phyloP scores from a whole-genome alignment of 1,140 invertebrate species.

The Cydia fagiglandana region DNA sequence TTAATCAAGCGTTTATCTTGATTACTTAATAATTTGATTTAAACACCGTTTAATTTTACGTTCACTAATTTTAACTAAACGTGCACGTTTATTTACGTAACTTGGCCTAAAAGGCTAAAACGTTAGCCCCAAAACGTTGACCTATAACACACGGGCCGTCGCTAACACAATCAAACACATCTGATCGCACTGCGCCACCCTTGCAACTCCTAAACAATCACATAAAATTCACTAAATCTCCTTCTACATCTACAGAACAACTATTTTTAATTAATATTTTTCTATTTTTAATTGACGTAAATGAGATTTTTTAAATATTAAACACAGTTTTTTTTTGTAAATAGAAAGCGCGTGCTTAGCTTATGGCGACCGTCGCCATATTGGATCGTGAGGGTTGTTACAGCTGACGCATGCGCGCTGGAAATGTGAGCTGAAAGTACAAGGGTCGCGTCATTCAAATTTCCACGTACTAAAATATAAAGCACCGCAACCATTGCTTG shows the following conservation, averaged over 20 bases:
- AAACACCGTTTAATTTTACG: neutral
- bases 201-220: conserved; percentile 20
- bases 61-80: neutral
- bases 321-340: conserved; percentile 50
- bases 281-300: conserved; percentile 22
- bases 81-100: conserved; percentile 34
- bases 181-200: conserved; percentile 63
- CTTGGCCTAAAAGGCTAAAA: conserved; percentile 36
- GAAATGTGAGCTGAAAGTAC: conserved; percentile 40
- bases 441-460: conserved; percentile 21
- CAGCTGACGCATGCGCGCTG: conserved; percentile 64
- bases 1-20: neutral
- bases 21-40: neutral
- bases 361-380: conserved; percentile 71
- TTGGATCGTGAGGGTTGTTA: conserved; percentile 61
- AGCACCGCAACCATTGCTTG: conserved; percentile 10
- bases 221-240: conserved; percentile 30
- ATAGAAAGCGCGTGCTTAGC: conserved; percentile 67
- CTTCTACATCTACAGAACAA: neutral
- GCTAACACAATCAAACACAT: conserved; percentile 52
- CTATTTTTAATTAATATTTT: conserved; percentile 3
- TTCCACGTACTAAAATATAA: conserved; percentile 21
- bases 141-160: conserved; percentile 37
- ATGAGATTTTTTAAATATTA: conserved; percentile 34
- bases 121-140: conserved; percentile 24